Percentiles rank a stretch among this genome's conserved stretches.
phyloP scores from a whole-genome alignment of 2,888 invertebrate species.

The Brachypterus glaber region DNA sequence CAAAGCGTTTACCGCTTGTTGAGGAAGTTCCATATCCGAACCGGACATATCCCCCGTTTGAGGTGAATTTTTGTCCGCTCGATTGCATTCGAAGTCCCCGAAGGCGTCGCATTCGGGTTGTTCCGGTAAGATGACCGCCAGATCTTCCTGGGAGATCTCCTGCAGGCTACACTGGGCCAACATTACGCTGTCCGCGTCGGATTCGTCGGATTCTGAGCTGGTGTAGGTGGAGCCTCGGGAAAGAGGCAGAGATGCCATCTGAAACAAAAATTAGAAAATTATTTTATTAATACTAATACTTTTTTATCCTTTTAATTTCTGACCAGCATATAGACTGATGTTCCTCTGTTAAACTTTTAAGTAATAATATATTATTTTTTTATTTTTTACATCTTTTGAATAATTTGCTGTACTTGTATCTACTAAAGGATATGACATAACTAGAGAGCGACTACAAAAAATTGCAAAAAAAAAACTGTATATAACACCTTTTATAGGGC shows the following conservation, averaged over 20 bases:
- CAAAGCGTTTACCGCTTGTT: constrained; percentile 64
- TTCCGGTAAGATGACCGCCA: constrained; percentile 69
- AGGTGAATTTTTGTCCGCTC: constrained; percentile 28
- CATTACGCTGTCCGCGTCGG: constrained; percentile 47
- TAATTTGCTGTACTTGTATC: too few species aligned
- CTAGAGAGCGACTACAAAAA: too few species aligned
- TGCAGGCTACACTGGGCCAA: constrained; percentile 50
- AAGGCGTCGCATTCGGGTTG: constrained; percentile 49
- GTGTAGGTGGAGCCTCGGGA: constrained; percentile 34
- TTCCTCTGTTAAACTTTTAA: too few species aligned
- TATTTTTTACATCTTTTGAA: too few species aligned
- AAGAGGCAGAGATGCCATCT: constrained; percentile 38
- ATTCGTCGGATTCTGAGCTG: constrained; percentile 34
- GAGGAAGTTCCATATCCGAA: constrained; percentile 67
- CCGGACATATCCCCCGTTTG: constrained; percentile 51
- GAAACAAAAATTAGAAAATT: constrained; percentile 25
- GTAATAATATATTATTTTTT: too few species aligned
- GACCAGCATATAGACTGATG: too few species aligned
- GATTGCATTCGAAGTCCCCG: constrained; percentile 39
- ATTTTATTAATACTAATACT: too few species aligned
- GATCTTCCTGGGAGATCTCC: constrained; percentile 70
- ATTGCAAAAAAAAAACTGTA: too few species aligned
- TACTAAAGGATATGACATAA: too few species aligned
- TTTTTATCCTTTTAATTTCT: too few species aligned
- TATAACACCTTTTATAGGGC: too few species aligned